Evolutionary conservation across 2,797 vertebrate species (phyloP).

Genomic region (Anguilla marmorata): DNA sequence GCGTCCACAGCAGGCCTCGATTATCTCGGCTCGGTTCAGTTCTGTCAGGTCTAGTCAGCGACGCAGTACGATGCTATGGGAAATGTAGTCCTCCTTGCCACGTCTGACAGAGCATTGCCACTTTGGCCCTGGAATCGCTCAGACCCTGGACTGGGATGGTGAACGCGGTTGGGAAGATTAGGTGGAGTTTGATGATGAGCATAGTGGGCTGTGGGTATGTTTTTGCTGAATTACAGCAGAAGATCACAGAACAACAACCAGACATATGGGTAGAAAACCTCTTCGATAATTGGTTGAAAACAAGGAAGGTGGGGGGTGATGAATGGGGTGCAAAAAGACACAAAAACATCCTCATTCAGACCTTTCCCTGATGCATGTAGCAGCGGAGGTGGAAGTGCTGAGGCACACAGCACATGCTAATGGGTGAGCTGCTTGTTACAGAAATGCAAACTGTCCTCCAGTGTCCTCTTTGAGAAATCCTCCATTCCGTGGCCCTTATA

Average conservation of each 20-base stretch:
- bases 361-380: background rate
- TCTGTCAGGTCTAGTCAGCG: background rate
- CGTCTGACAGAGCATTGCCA: background rate
- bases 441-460: background rate
- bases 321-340: background rate
- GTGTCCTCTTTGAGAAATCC: background rate
- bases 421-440: background rate
- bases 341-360: background rate
- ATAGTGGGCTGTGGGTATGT: background rate
- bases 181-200: background rate
- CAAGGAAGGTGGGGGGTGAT: background rate
- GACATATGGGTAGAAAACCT: background rate
- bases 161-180: background rate
- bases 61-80: background rate
- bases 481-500: background rate
- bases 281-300: background rate
- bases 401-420: background rate
- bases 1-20: background rate
- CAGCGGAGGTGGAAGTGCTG: background rate
- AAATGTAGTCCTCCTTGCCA: background rate
- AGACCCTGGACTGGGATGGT: background rate
- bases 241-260: background rate
- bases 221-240: background rate
- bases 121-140: background rate
- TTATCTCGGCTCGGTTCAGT: background rate